Base-by-base conservation (phyloP, 2,113 vertebrate species). In the Phylloscopus trochiloides region DNA sequence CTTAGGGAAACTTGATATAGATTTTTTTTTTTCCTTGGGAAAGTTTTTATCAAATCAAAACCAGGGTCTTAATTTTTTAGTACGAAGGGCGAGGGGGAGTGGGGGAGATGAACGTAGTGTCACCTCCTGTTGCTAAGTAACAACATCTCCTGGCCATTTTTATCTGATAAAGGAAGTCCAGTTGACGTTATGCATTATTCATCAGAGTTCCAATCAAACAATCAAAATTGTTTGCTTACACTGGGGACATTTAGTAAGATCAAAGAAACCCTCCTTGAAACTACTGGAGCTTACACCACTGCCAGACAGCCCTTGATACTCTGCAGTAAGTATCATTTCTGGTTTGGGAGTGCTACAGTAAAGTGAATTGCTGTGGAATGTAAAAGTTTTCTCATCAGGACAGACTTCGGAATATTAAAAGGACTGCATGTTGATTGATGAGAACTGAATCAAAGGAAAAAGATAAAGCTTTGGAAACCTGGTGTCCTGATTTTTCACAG, bases 111-210 rank as follows among this genome's bases (percentile, higher is more conserved):
- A 97, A 96, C 92, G 31, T 97, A 97, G 98, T 98, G 97, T 98
- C 98, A 98, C 97, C 97, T 98, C 98, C 95, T 65, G 98, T 98
- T 98, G 98, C 98, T 97, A 98, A 98, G 98, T 98, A 98, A 98
- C 98, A 62, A 98, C 98, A 52, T 96, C 96, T 94, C 97, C 97
- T 98, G 98, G 97, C 96, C 97, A 94, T 98, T 98, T 98, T 97
- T 98, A 98, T 98, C 97, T 97, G 97, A 97, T 97, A 97, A 98
- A 98, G 97, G 96, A 98, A 97, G 97, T 98, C 97, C 97, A 98
- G 95, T 96, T 96, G 95, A 97, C 57, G 76, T 97, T 98, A 97
- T 98, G 94, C 96, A 98, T 98, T 98, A 98, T 98, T 98, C 97
- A 98, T 98, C 87, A 87, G 92, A 65, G 73, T 97, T 96, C 96